These are phyloP conservation scores for Crypturellus undulatus DNA, from an alignment of 2,113 vertebrate genomes.

Conservation along the genomic window DNA sequence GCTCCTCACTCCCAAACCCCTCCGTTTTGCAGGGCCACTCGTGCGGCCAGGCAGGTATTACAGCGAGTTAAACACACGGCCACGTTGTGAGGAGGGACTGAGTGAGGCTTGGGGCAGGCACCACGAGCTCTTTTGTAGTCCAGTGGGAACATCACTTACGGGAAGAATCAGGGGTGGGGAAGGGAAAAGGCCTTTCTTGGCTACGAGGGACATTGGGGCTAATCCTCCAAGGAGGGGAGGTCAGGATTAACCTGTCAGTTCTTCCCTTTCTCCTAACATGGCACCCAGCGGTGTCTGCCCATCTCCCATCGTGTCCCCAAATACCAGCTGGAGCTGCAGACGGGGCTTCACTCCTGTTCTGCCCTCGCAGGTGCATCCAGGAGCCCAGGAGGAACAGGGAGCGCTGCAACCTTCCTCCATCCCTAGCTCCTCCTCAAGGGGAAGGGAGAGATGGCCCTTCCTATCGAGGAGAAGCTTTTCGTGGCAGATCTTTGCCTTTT, in stretches of 20 bases:
- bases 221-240: accelerated
- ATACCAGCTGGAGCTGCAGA: not conserved
- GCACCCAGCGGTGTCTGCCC: not conserved
- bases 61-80: accelerated
- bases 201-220: accelerated
- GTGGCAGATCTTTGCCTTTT: not conserved
- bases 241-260: not conserved
- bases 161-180: not conserved
- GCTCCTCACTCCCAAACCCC: not conserved
- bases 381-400: not conserved
- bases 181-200: not conserved
- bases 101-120: not conserved
- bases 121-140: accelerated
- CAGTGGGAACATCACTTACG: not conserved
- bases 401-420: not conserved
- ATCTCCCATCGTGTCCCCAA: not conserved
- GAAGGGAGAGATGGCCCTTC: not conserved
- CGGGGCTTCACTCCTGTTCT: not conserved
- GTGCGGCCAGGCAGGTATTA: not conserved
- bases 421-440: not conserved
- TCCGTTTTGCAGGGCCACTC: not conserved
- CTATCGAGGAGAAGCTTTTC: not conserved
- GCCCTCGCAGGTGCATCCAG: accelerated
- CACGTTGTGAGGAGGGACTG: not conserved
- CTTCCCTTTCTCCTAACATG: not conserved